Percentiles rank a stretch among this genome's conserved stretches.
These are phyloP conservation scores for Palythoa grandis DNA, from an alignment of 92 coral and sea anemone species.

Conservation along the genomic window DNA sequence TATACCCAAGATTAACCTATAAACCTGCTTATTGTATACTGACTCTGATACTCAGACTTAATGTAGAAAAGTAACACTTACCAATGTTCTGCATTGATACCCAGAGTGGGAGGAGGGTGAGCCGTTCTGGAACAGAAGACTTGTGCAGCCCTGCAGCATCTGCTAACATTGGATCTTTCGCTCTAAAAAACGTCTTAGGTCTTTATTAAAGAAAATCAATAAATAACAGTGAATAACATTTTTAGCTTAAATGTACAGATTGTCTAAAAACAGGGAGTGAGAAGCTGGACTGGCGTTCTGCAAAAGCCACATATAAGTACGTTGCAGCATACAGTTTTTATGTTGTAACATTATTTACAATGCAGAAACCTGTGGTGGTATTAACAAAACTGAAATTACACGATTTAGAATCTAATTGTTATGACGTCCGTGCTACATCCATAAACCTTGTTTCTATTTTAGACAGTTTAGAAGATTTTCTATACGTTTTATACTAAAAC, in stretches of 20 bases:
- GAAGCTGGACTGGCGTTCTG: too few relatives aligned
- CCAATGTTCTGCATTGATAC: conserved; percentile 89
- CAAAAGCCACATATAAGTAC: too few relatives aligned
- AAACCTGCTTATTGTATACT: neutral
- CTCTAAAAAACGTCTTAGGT: conserved; percentile 91
- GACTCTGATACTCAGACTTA: neutral
- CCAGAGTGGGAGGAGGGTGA: conserved; percentile 92
- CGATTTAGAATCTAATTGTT: too few relatives aligned
- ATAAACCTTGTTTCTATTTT: too few relatives aligned
- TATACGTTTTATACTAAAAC: too few relatives aligned
- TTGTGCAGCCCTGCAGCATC: conserved; percentile 91
- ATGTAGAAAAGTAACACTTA: conserved; percentile 19
- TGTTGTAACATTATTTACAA: too few relatives aligned
- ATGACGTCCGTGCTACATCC: too few relatives aligned
- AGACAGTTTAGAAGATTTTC: too few relatives aligned
- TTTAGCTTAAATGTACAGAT: neutral
- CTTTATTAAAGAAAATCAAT: conserved; percentile 26
- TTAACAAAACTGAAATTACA: too few relatives aligned
- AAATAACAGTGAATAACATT: neutral
- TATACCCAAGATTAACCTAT: too few relatives aligned
- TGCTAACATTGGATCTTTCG: conserved; percentile 89
- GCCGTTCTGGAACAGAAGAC: conserved; percentile 72
- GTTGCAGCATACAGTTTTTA: too few relatives aligned
- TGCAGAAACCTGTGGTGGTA: too few relatives aligned
- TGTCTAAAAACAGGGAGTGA: neutral